Percentiles rank a stretch among this genome's conserved stretches.
These are phyloP conservation scores for Penaeus japonicus DNA, from an alignment of 1,140 invertebrate species.

Conservation along the genomic window DNA sequence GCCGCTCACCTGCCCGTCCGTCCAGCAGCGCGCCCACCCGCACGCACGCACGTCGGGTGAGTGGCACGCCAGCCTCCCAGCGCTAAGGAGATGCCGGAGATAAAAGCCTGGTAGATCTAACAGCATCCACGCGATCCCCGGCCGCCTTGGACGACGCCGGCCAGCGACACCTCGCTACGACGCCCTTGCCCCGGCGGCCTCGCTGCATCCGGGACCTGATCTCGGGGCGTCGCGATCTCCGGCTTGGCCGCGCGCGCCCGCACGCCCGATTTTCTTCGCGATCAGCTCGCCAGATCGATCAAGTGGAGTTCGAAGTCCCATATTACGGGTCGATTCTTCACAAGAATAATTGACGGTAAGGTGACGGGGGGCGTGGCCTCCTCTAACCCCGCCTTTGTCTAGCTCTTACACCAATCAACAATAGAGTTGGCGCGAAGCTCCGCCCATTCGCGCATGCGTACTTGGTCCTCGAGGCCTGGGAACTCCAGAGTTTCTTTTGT, in stretches of 20 bases:
- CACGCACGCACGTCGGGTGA: too few relatives aligned
- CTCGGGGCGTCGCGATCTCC: neutral
- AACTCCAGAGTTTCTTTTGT: neutral
- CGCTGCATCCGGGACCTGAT: too few relatives aligned
- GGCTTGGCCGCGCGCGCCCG: neutral
- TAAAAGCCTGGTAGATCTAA: too few relatives aligned
- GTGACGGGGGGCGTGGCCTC: conserved; percentile 25
- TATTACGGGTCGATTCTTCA: conserved; percentile 54
- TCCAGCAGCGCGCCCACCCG: too few relatives aligned
- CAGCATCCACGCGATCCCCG: too few relatives aligned
- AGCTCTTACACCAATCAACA: conserved; percentile 17
- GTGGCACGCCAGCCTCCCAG: too few relatives aligned
- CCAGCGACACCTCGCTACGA: too few relatives aligned
- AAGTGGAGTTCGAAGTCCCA: conserved; percentile 20
- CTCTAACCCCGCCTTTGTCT: conserved; percentile 7
- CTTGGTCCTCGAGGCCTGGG: neutral
- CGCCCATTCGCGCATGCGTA: conserved; percentile 33
- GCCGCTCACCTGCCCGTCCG: too few relatives aligned
- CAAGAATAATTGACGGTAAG: conserved; percentile 51
- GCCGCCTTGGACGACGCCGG: too few relatives aligned
- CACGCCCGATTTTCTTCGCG: conserved; percentile 9
- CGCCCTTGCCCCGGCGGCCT: too few relatives aligned
- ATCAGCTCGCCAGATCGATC: conserved; percentile 43
- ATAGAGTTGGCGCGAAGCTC: neutral
- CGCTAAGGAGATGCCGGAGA: too few relatives aligned